Evolutionary conservation across 2,888 invertebrate species (phyloP).

Genomic region (Tridacna crocea): DNA sequence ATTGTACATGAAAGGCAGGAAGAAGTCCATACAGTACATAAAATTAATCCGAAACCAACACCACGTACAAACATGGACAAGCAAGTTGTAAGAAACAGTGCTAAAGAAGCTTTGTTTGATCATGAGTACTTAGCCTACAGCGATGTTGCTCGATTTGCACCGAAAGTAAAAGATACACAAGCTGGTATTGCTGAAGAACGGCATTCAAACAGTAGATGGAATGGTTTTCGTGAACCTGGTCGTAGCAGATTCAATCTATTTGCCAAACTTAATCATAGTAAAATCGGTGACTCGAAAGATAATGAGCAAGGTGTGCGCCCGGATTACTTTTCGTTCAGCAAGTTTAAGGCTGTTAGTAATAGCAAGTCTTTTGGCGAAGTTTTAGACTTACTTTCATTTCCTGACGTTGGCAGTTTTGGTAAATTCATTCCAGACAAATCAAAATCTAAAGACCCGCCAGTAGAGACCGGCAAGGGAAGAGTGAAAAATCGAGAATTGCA

Average conservation of each 20-base stretch:
- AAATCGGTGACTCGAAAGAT: neutral
- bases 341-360: neutral
- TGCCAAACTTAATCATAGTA: neutral
- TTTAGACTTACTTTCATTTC: neutral
- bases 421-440: constrained; percentile 4
- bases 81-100: neutral
- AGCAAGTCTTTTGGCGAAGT: neutral
- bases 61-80: neutral
- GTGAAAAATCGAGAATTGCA: constrained; percentile 10
- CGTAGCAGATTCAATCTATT: neutral
- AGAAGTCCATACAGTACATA: neutral
- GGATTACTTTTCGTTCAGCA: constrained; percentile 1
- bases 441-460: neutral
- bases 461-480: neutral
- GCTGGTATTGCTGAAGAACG: neutral
- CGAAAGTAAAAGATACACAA: too few species aligned
- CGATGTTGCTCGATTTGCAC: neutral
- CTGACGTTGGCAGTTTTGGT: neutral
- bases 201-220: neutral
- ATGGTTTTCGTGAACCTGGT: neutral
- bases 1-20: neutral
- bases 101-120: neutral
- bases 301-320: neutral
- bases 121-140: neutral
- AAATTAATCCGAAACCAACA: neutral